Percentiles rank a stretch among this genome's conserved stretches.
Evolutionary conservation across 2,888 invertebrate species (phyloP).

Genomic region (Luperina nickerlii): DNA sequence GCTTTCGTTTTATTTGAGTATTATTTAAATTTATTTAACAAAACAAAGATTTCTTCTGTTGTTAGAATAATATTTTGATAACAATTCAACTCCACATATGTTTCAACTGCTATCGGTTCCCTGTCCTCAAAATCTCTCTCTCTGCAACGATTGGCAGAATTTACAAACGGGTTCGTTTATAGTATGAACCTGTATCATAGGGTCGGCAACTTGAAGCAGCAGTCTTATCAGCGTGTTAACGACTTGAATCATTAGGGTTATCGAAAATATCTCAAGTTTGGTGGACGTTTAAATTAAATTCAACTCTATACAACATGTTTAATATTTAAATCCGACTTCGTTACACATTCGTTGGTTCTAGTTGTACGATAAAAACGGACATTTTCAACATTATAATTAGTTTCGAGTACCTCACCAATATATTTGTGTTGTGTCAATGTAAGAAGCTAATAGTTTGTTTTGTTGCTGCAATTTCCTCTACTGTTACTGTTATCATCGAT

Average conservation of each 20-base stretch:
- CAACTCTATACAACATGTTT: background rate
- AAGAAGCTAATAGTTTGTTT: constrained; percentile 33
- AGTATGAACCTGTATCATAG: constrained; percentile 40
- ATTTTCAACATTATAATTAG: constrained; percentile 24
- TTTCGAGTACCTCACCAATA: background rate
- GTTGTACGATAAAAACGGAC: background rate
- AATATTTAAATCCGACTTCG: constrained; percentile 2
- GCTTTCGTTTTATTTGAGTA: background rate
- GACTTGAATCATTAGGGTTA: constrained; percentile 70
- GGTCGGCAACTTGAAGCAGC: constrained; percentile 46
- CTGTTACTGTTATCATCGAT: background rate
- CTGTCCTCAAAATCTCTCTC: background rate
- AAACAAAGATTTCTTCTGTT: background rate
- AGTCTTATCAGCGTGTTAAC: constrained; percentile 64
- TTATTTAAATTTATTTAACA: background rate
- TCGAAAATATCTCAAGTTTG: constrained; percentile 51
- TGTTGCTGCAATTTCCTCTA: constrained; percentile 16
- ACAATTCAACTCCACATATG: background rate
- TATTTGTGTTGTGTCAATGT: constrained; percentile 16
- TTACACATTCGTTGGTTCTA: constrained; percentile 5
- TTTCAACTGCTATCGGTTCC: background rate
- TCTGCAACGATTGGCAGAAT: background rate
- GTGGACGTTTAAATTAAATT: constrained; percentile 32
- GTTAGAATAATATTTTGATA: background rate
- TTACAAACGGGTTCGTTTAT: constrained; percentile 2